These are phyloP conservation scores for Dasypus novemcinctus DNA, from an alignment of 2,113 vertebrate species.

Conservation along the genomic window DNA sequence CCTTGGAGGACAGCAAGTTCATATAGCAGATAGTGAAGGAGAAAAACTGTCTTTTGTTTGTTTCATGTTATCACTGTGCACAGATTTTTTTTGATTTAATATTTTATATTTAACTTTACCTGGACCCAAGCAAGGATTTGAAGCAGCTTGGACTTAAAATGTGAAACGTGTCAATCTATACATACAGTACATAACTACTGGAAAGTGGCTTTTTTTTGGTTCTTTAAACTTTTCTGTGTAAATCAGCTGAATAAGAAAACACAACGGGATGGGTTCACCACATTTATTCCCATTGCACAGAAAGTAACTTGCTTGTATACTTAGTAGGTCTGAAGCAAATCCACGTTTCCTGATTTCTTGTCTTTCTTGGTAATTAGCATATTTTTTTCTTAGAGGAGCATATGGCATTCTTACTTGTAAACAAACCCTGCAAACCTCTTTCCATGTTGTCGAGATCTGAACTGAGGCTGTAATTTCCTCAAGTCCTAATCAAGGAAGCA, in stretches of 20 bases:
- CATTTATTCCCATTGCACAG: neutral
- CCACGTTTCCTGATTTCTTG: constrained; percentile 48
- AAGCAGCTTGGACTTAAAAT: constrained; percentile 5
- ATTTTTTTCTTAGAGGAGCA: constrained; percentile 67
- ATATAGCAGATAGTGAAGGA: neutral
- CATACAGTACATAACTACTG: neutral
- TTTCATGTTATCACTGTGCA: neutral
- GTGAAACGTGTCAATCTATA: neutral
- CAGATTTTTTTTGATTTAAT: neutral
- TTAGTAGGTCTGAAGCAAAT: constrained; percentile 73
- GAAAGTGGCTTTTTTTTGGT: neutral
- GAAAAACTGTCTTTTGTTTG: neutral
- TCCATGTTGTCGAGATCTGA: constrained; percentile 69
- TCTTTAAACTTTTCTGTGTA: neutral
- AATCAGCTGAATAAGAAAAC: neutral
- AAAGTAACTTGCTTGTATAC: constrained; percentile 42
- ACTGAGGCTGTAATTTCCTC: constrained; percentile 66
- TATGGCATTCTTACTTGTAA: constrained; percentile 75
- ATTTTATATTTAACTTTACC: neutral
- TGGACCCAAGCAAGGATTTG: neutral
- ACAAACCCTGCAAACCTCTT: constrained; percentile 67
- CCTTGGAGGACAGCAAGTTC: neutral
- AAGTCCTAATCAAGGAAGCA: constrained; percentile 33
- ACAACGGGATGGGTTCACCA: neutral
- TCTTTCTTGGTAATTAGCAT: constrained; percentile 69